Evolutionary conservation across 2,113 vertebrate genomes (phyloP), one percentile per base, ranked within the genome.

Genomic region (Tonatia bakeri): DNA sequence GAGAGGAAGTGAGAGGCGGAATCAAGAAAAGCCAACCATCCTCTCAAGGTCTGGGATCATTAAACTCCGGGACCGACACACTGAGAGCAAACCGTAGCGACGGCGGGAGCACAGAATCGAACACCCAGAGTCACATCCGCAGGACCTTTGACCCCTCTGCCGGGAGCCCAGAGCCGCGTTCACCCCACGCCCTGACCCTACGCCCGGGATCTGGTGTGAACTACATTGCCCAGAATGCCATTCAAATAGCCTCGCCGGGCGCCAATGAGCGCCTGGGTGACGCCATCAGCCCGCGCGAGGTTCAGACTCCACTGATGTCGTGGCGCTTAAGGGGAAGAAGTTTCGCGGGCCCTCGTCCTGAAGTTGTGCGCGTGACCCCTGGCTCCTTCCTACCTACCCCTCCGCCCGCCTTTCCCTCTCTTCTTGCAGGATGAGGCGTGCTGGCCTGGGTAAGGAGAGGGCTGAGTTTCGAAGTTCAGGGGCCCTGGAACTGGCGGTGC

Each of bases 381-480:
- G 52, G 33, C 45, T 43, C 28, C 75, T 86, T 86, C 22, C 69
- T 79, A 59, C 43, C 56, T 70, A 64, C 19, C 73, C 56, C 14
- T 83, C 50, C 50, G 26, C 91, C 85, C 16, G 38, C 79, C 86
- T 83, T 83, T 88, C 1, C n/a, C 64, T 90, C 43, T 56, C 36
- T 28, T 86, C 85, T 75, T 91, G 67, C 94, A 94, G 95, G 83
- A 98, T 98, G 97, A 97, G 97, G 95, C 97, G 97, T 94, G 93
- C 97, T 89, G 97, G 97, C 97, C 89, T 98, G 95, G 97, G 97
- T 98, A 97, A 98, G 97, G 83, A 86, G 91, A 90, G 84, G 79
- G 64, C 77, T 52, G 70, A 90, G 52, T 43, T 80, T 94, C 40
- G 45, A 94, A 94, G 77, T 94, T 95, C 75, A 67, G 93, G 87